phyloP scores from a whole-genome alignment of 2,797 vertebrate species.

The Moxostoma hubbsi region DNA sequence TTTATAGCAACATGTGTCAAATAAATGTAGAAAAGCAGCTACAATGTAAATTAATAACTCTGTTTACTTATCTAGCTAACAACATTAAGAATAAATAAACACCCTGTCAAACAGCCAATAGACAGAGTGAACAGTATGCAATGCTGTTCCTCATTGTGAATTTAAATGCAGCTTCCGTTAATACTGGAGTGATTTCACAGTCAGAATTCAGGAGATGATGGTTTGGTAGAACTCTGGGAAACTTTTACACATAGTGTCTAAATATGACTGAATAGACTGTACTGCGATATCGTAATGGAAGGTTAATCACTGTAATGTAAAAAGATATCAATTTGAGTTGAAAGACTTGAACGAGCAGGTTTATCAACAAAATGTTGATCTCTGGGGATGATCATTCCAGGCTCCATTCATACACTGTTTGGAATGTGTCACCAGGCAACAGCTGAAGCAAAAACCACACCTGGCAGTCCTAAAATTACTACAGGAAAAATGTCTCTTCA shows the following conservation, averaged over 20 bases:
- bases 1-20: neutral
- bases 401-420: slow-evolving; percentile 67
- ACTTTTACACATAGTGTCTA: slow-evolving; percentile 2
- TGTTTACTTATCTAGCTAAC: neutral
- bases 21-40: neutral
- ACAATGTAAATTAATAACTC: slow-evolving; percentile 13
- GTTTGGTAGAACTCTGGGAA: neutral
- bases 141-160: slow-evolving; percentile 36
- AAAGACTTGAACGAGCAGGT: neutral
- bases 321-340: neutral
- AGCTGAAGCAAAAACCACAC: slow-evolving; percentile 73
- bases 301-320: neutral
- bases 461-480: slow-evolving; percentile 68
- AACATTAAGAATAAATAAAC: slow-evolving; percentile 29
- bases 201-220: slow-evolving; percentile 17
- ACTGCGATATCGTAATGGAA: neutral
- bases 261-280: neutral
- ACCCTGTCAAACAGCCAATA: slow-evolving; percentile 25
- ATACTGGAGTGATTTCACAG: slow-evolving; percentile 24
- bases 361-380: slow-evolving; percentile 15
- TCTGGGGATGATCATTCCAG: slow-evolving; percentile 62
- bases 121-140: neutral
- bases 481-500: slow-evolving; percentile 70
- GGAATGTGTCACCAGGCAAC: slow-evolving; percentile 74
- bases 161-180: slow-evolving; percentile 33